A percentile compares a stretch with the other conserved stretches of the same genome.
phyloP scores from a whole-genome alignment of 2,888 invertebrate species.

The Cheilosia scutellata region DNA sequence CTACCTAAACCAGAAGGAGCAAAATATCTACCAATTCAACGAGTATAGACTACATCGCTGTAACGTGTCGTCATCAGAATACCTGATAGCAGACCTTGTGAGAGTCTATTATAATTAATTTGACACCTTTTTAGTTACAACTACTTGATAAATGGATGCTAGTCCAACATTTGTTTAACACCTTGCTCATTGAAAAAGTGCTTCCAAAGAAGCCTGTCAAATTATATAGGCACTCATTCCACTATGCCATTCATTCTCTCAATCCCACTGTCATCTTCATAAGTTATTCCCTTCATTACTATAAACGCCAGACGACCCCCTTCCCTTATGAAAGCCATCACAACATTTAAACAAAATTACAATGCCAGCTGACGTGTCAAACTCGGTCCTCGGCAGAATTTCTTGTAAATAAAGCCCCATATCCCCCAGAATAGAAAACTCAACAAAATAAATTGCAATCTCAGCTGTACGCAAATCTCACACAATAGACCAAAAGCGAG shows the following conservation, averaged over 20 bases:
- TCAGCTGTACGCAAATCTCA: conserved; percentile 65
- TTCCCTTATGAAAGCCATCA: conserved; percentile 16
- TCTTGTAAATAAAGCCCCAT: conserved; percentile 22
- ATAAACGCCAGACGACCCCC: conserved; percentile 23
- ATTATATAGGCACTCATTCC: not conserved
- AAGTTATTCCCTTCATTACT: conserved; percentile 51
- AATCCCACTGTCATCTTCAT: conserved; percentile 46
- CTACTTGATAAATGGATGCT: too few relatives aligned
- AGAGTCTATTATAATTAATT: too few relatives aligned
- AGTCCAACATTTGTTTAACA: too few relatives aligned
- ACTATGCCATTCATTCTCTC: conserved; percentile 21
- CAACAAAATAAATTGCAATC: conserved; percentile 71
- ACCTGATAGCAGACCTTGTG: too few relatives aligned
- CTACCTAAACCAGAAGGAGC: too few relatives aligned
- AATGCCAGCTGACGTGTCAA: conserved; percentile 66
- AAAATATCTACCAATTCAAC: too few relatives aligned
- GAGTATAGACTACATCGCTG: too few relatives aligned
- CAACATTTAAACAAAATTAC: conserved; percentile 61
- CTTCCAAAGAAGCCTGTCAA: too few relatives aligned
- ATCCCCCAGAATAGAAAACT: conserved; percentile 24
- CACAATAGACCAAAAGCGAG: conserved; percentile 33
- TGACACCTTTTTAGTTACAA: too few relatives aligned
- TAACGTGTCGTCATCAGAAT: too few relatives aligned
- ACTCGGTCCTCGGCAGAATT: conserved; percentile 13
- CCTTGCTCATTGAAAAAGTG: too few relatives aligned